Evolutionary conservation across 2,797 vertebrate genomes (phyloP).

Genomic region (Euphonia xanthogaster): DNA sequence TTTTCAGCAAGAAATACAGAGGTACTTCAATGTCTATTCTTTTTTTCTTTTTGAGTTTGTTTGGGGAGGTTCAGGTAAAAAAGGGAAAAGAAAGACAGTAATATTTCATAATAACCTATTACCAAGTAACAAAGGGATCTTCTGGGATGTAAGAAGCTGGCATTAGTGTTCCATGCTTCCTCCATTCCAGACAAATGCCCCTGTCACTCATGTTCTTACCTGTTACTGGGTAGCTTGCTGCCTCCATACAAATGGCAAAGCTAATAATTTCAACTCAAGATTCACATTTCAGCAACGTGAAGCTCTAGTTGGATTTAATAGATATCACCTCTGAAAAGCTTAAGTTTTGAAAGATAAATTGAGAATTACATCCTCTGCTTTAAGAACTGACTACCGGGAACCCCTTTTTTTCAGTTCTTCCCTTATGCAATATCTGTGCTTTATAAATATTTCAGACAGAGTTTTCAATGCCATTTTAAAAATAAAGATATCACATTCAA

Average conservation of each 20-base stretch:
- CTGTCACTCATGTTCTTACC: neutral
- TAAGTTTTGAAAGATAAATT: neutral
- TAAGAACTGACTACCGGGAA: neutral
- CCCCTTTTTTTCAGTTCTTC: neutral
- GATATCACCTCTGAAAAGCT: neutral
- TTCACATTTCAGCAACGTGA: neutral
- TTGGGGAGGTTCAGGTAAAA: neutral
- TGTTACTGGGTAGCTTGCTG: neutral
- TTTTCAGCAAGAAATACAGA: neutral
- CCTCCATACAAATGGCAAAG: neutral
- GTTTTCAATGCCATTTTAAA: conserved; percentile 5
- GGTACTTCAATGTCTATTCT: neutral
- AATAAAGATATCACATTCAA: neutral
- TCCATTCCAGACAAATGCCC: neutral
- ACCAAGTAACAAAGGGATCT: neutral
- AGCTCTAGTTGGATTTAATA: neutral
- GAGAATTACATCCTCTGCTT: neutral
- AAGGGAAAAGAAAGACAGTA: neutral
- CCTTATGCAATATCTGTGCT: neutral
- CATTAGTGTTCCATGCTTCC: neutral
- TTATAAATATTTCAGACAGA: conserved; percentile 44
- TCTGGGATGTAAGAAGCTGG: neutral
- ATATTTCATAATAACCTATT: neutral
- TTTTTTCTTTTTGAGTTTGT: neutral
- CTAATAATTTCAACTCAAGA: neutral